Conservation (phyloP, 1,140 invertebrate species). For the Pogonognathellus flavescens region DNA sequence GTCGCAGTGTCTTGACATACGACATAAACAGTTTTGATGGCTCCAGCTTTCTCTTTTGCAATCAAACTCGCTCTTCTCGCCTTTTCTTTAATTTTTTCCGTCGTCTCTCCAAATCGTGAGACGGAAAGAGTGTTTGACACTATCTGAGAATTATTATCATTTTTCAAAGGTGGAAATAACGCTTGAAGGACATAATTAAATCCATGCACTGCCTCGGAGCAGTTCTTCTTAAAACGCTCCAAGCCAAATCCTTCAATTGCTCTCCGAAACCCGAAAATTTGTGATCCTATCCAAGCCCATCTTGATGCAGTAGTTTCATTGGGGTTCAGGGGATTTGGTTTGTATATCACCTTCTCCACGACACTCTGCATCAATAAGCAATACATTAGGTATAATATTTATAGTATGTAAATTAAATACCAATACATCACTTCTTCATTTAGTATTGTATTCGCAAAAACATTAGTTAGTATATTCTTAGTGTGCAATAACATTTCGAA, state of each 20-base stretch:
- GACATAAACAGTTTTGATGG: slow-evolving; percentile 72
- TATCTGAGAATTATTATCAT: slow-evolving; percentile 68
- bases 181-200: slow-evolving; percentile 83
- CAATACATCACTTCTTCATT: no score
- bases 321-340: slow-evolving; percentile 77
- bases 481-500: no score
- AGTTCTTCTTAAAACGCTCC: slow-evolving; percentile 89
- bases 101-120: slow-evolving; percentile 67
- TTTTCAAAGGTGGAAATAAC: slow-evolving; percentile 68
- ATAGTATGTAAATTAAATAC: no score
- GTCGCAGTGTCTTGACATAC: slow-evolving; percentile 70
- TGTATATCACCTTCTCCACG: slow-evolving; percentile 89
- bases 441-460: no score
- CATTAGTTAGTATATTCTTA: no score
- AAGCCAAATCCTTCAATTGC: slow-evolving; percentile 90
- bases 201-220: slow-evolving; percentile 82
- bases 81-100: slow-evolving; percentile 76
- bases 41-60: slow-evolving; percentile 79
- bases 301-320: slow-evolving; percentile 83
- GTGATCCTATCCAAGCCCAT: slow-evolving; percentile 88
- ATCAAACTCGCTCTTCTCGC: slow-evolving; percentile 81
- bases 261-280: slow-evolving; percentile 87
- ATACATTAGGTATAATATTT: no score
- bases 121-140: slow-evolving; percentile 68
- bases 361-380: slow-evolving; percentile 80